phyloP scores from a whole-genome alignment of 1,140 invertebrate genomes.

The Latrodectus geometricus region DNA sequence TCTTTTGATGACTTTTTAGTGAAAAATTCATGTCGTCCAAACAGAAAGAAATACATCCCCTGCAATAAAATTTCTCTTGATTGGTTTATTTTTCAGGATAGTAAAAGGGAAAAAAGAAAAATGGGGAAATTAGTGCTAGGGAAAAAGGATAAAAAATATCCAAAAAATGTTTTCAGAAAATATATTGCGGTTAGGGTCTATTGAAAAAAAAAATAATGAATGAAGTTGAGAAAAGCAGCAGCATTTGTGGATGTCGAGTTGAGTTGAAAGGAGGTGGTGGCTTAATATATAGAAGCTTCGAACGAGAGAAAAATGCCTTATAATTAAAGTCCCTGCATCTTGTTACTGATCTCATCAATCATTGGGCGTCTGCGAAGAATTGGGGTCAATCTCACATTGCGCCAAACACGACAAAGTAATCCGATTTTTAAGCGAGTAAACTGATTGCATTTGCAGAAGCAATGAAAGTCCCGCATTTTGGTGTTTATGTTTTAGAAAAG shows the following conservation, averaged over 20 bases:
- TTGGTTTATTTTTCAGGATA: slow-evolving; percentile 31
- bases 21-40: no score
- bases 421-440: no score
- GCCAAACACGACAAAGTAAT: neutral
- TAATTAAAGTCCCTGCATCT: slow-evolving; percentile 61
- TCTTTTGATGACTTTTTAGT: neutral
- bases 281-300: slow-evolving; percentile 54
- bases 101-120: slow-evolving; percentile 9
- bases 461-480: no score
- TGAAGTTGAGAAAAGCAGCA: neutral
- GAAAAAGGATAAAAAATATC: slow-evolving; percentile 44
- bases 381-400: slow-evolving; percentile 59
- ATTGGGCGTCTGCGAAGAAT: slow-evolving; percentile 44
- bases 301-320: slow-evolving; percentile 60
- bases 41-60: neutral
- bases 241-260: slow-evolving; percentile 31
- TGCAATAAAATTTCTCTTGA: neutral
- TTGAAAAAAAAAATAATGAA: slow-evolving; percentile 14
- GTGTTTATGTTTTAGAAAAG: no score
- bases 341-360: slow-evolving; percentile 60
- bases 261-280: slow-evolving; percentile 55
- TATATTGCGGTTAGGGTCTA: slow-evolving; percentile 53
- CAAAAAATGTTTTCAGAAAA: slow-evolving; percentile 18
- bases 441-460: no score
- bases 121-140: slow-evolving; percentile 33